These are phyloP conservation scores for Myotis vivesi DNA, from an alignment of 2,797 vertebrate species.

Conservation along the genomic window DNA sequence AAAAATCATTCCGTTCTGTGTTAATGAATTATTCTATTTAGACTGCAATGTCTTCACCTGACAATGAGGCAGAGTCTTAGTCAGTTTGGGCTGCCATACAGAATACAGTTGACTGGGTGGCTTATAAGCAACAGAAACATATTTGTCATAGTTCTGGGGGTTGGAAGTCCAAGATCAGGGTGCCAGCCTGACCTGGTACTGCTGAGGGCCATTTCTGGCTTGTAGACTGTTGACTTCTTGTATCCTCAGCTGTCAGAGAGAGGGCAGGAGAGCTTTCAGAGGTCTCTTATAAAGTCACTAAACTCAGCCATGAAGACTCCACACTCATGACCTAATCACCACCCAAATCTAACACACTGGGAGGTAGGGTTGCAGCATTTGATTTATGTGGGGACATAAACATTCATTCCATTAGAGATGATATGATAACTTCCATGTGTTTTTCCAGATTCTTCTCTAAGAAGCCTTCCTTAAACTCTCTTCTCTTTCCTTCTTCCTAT, in stretches of 20 bases:
- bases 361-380: neutral
- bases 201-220: accelerated
- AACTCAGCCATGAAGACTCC: neutral
- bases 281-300: neutral
- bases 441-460: neutral
- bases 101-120: neutral
- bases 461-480: neutral
- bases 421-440: neutral
- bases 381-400: neutral
- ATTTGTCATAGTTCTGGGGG: neutral
- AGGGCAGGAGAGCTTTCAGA: neutral
- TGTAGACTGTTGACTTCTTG: neutral
- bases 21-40: neutral
- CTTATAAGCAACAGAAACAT: neutral
- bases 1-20: neutral
- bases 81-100: neutral
- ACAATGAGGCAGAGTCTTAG: neutral
- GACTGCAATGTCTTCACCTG: neutral
- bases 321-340: neutral
- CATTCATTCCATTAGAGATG: neutral
- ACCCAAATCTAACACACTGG: neutral
- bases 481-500: neutral
- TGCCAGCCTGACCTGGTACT: neutral
- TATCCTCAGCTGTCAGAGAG: neutral
- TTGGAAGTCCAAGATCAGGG: neutral